Evolutionary conservation across 2,113 vertebrate species (phyloP).

Genomic region (Albula goreensis): DNA sequence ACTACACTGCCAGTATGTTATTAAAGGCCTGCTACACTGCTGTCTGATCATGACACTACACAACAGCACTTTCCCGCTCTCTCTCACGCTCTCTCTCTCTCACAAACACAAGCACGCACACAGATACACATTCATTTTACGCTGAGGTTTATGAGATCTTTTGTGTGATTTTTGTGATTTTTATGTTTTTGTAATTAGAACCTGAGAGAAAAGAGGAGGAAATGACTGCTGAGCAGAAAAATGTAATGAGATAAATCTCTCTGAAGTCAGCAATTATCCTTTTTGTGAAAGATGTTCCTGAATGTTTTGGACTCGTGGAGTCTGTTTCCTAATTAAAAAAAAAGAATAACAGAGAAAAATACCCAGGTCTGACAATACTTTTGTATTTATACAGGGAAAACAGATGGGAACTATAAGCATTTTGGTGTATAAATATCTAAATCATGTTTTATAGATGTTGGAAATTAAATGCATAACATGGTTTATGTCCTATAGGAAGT

Average conservation of each 20-base stretch:
- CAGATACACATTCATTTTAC: background rate
- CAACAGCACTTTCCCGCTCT: background rate
- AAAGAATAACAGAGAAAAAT: background rate
- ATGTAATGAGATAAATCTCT: background rate
- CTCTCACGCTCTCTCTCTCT: background rate
- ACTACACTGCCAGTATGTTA: too few relatives aligned
- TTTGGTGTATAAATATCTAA: background rate
- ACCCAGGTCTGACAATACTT: background rate
- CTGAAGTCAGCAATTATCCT: background rate
- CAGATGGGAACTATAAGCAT: background rate
- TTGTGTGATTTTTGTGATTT: background rate
- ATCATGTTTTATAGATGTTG: background rate
- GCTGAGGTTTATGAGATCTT: background rate
- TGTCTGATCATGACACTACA: background rate
- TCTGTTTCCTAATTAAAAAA: background rate
- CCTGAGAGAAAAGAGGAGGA: background rate
- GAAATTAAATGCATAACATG: background rate
- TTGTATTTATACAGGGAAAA: background rate
- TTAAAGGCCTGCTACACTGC: too few relatives aligned
- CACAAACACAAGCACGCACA: background rate
- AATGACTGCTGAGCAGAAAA: background rate
- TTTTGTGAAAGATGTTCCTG: background rate
- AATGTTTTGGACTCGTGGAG: background rate
- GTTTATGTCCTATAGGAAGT: background rate
- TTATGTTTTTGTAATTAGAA: background rate